A percentile compares a stretch with the other conserved stretches of the same genome.
phyloP scores from a whole-genome alignment of 2,888 invertebrate species.

The Galerucella calmariensis region DNA sequence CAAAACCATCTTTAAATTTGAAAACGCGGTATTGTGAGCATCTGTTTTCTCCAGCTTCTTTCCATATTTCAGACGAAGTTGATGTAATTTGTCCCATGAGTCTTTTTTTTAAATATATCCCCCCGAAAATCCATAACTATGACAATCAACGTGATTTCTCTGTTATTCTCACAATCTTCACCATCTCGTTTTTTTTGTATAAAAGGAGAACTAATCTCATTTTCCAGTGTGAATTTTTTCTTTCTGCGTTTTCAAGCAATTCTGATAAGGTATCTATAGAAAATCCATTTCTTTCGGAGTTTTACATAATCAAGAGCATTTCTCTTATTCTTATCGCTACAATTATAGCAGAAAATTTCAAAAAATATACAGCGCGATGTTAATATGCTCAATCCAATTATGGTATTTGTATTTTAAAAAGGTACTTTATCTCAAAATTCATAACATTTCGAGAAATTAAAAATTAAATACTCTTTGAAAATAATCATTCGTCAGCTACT shows the following conservation, averaged over 20 bases:
- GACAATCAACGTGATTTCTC: not conserved
- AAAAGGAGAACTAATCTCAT: not conserved
- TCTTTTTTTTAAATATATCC: not conserved
- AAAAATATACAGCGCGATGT: no score
- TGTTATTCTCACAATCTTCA: not conserved
- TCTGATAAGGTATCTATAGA: not conserved
- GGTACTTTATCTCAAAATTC: no score
- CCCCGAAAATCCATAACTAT: not conserved
- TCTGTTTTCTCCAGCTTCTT: not conserved
- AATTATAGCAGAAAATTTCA: no score
- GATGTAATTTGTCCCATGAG: not conserved
- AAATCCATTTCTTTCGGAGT: no score
- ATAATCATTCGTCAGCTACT: no score
- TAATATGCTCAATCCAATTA: no score
- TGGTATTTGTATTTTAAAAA: no score
- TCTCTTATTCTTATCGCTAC: no score
- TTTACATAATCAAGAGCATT: no score
- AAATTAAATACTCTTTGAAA: no score
- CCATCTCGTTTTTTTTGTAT: not conserved
- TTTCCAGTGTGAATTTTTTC: not conserved
- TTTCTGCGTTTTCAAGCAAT: no score
- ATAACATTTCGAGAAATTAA: no score
- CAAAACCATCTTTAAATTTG: not conserved
- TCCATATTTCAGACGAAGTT: not conserved
- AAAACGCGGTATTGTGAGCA: not conserved